Base-by-base conservation (phyloP, 2,797 vertebrate species). In the Leontocebus nigricollis region DNA sequence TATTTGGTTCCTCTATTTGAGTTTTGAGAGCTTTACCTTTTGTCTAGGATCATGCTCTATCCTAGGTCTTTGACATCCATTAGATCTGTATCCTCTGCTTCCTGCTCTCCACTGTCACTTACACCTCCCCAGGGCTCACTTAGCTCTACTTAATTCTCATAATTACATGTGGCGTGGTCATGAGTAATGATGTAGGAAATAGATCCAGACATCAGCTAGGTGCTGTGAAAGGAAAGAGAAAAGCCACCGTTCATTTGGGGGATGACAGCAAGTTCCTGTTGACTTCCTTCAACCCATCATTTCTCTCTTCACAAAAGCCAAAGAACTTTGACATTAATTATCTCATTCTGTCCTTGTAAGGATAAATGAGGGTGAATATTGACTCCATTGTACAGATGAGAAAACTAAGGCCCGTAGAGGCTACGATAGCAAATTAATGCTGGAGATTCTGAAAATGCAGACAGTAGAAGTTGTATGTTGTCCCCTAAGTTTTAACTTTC, bases 381-480 rank as follows among this genome's bases (percentile, higher is more conserved):
- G 8, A 27, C 6, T 52, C 10, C 7, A 9, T 36, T 57, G 24
- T 14, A 48, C 20, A 19, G 13, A 57, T 12, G 13, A 39, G 64
- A 50, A 90, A 67, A 80, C 14, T 33, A 19, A 88, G 33, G 22
- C 10, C 36, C 41, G 39, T 5, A 61, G 48, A 82, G 19, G 24
- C 50, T 46, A 19, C 22, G 10, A n/a, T 22, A 44, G 27, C 13
- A 5, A 33, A 4, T 27, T 33, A 9, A 70, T 46, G 36, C 27
- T 4, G 19, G 52, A 4, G 3, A 4, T 11, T 13, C 30, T 36
- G 36, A 14, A 76, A 48, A 17, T 22, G 4, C 30, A 14, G 20
- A 12, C 12, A 24, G 4, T 61, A 7, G 33, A 48, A 30, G 0
- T 2, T 5, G 22, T 1, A 1, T 7, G 20, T 1, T 7, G 4